A percentile compares a stretch with the other conserved stretches of the same genome.
These are phyloP conservation scores for Takifugu bimaculatus DNA, from an alignment of 2,113 vertebrate species.

Conservation along the genomic window DNA sequence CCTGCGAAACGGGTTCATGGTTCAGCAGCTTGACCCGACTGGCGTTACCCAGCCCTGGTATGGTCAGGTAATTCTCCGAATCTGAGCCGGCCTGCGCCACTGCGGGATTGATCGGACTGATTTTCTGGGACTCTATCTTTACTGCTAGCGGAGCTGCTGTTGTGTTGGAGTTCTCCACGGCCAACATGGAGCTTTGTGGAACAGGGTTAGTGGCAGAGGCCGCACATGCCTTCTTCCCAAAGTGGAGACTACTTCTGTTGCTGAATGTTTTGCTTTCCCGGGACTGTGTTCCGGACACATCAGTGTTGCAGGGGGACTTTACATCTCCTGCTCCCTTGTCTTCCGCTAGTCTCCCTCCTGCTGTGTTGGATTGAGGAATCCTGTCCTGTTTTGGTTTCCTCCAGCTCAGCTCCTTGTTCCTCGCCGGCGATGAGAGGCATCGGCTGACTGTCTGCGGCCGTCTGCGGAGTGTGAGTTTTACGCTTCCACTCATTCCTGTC, in stretches of 20 bases:
- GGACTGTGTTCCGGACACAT: constrained; percentile 40
- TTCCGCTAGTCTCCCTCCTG: constrained; percentile 22
- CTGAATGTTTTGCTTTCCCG: constrained; percentile 56
- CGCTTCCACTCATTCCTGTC: constrained; percentile 93
- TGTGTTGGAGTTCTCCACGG: constrained; percentile 46
- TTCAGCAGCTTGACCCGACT: constrained; percentile 47
- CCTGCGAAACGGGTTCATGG: constrained; percentile 20
- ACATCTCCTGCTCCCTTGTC: constrained; percentile 36
- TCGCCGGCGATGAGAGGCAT: constrained; percentile 85
- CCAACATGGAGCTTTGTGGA: constrained; percentile 30
- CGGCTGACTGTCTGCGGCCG: constrained; percentile 84
- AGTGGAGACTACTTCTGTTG: constrained; percentile 61
- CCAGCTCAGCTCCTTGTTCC: constrained; percentile 57
- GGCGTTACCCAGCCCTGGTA: constrained; percentile 73
- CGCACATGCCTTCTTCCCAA: constrained; percentile 57
- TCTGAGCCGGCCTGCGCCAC: constrained; percentile 58
- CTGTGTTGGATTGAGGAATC: constrained; percentile 1
- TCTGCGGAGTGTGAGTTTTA: constrained; percentile 79
- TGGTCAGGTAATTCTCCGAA: constrained; percentile 84
- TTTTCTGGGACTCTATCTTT: constrained; percentile 61
- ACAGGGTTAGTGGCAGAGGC: constrained; percentile 18
- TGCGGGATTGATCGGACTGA: constrained; percentile 41
- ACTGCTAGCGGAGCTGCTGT: constrained; percentile 55
- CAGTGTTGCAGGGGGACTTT: constrained; percentile 38
- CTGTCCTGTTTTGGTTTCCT: constrained; percentile 13